Conservation (phyloP, 2,797 vertebrate species). For the Labroides dimidiatus region DNA sequence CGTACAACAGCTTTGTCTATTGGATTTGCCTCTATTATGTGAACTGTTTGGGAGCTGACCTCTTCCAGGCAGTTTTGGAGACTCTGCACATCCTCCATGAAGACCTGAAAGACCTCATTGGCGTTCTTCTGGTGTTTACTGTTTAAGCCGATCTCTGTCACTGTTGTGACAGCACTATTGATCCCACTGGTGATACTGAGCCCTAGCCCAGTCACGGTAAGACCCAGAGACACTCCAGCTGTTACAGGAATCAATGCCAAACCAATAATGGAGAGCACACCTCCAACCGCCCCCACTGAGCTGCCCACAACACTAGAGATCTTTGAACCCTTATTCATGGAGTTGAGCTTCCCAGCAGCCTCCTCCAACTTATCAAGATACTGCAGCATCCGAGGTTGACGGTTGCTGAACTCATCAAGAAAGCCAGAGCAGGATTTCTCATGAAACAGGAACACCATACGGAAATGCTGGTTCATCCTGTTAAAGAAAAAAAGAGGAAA, state of each 20-base stretch:
- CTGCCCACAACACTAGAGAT: constrained; percentile 81
- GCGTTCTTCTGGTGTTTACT: constrained; percentile 46
- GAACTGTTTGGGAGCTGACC: constrained; percentile 3
- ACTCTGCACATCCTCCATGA: constrained; percentile 67
- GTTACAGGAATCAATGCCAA: constrained; percentile 77
- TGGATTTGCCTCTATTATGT: neutral
- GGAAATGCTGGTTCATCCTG: constrained; percentile 70
- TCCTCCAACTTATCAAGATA: constrained; percentile 70
- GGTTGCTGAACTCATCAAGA: constrained; percentile 52
- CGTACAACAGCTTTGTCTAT: neutral
- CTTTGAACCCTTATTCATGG: constrained; percentile 74
- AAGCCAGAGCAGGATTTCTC: constrained; percentile 45
- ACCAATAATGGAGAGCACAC: constrained; percentile 76
- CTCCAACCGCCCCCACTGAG: constrained; percentile 72
- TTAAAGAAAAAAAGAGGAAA: constrained; percentile 3
- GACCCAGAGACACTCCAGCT: constrained; percentile 66
- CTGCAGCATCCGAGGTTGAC: constrained; percentile 61
- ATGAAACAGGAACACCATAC: constrained; percentile 70
- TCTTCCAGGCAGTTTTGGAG: constrained; percentile 60
- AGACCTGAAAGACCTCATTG: constrained; percentile 52
- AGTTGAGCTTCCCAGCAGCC: constrained; percentile 71
- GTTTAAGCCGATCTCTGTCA: constrained; percentile 69
- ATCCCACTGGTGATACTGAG: constrained; percentile 72
- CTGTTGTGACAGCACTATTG: constrained; percentile 63
- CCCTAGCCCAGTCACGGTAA: constrained; percentile 68